Evolutionary conservation across 2,113 vertebrate genomes (phyloP), one percentile per base, ranked within the genome.

Genomic region (Aptenodytes forsteri): DNA sequence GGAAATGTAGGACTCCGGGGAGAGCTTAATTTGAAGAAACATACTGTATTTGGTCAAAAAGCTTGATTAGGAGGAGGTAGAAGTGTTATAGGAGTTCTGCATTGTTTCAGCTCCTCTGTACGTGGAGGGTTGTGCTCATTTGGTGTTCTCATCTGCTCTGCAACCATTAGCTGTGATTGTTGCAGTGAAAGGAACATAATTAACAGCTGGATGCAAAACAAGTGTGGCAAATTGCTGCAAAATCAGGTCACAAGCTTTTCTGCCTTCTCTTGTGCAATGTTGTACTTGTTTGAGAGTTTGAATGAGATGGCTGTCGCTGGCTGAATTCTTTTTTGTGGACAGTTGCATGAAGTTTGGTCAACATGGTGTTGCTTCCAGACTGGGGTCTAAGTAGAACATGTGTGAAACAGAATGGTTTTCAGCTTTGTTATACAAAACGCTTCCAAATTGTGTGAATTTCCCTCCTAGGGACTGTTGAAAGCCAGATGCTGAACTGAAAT

Each of bases 141-240:
- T 88, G 79, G 86, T 95, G 85, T 96, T 98, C 93, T 95, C n/a
- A 47, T 82, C 93, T 93, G 92, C 70, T 96, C 96, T 89, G 87
- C 87, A 94, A 44, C 97, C 97, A 98, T 98, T 98, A 98, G 90
- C 95, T 16, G 20, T 79, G 93, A 98, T 96, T 98, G 98, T 97
- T 96, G 76, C 96, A 91, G 46, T 98, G 98, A 98, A 98, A 98
- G 96, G 95, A 96, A 91, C 87, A 27, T 97, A 98, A 98, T 98
- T 98, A 98, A 96, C 83, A 72, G 97, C 92, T 98, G 98, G 97
- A 92, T 98, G 95, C 95, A 97, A 97, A 98, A 98, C 97, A 98
- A 98, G 91, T 89, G 90, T 97, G 93, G 91, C 55, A 94, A 83
- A 98, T 98, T 98, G 95, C 97, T 91, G 95, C 85, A 95, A 93